Evolutionary conservation across 2,113 vertebrate genomes (phyloP).

Genomic region (Rhineura floridana): DNA sequence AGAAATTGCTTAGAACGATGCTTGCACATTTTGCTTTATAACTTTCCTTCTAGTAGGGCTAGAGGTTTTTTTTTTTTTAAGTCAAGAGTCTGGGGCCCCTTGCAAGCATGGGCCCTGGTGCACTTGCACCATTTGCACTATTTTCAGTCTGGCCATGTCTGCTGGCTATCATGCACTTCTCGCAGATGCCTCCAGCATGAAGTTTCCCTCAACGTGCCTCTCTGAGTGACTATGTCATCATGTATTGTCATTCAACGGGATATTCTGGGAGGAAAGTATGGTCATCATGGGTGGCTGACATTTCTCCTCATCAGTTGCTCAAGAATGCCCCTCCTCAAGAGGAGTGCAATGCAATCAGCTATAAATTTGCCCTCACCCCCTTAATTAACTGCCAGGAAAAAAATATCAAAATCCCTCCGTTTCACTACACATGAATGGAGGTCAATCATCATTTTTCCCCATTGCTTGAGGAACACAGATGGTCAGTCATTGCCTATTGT

Average conservation of each 20-base stretch:
- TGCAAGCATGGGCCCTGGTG: no score
- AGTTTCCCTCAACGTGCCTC: not conserved
- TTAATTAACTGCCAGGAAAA: not conserved
- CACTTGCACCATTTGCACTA: no score
- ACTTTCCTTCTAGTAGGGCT: no score
- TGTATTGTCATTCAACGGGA: not conserved
- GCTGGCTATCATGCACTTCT: not conserved
- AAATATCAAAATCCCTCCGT: not conserved
- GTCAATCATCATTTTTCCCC: not conserved
- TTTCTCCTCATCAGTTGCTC: not conserved
- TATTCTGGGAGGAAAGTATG: not conserved
- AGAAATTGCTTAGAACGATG: no score
- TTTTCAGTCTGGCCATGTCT: not conserved
- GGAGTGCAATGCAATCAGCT: not conserved
- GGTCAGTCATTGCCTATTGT: not conserved
- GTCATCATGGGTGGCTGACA: not conserved
- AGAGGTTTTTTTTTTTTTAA: no score
- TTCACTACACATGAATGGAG: not conserved
- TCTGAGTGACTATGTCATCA: not conserved
- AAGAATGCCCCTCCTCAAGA: not conserved
- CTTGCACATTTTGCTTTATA: no score
- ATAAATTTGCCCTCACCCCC: not conserved
- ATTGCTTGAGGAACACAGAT: not conserved
- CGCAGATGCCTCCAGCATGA: not conserved
- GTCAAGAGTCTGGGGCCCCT: no score